phyloP scores from a whole-genome alignment of 2,888 invertebrate genomes.

The Acleris literana region DNA sequence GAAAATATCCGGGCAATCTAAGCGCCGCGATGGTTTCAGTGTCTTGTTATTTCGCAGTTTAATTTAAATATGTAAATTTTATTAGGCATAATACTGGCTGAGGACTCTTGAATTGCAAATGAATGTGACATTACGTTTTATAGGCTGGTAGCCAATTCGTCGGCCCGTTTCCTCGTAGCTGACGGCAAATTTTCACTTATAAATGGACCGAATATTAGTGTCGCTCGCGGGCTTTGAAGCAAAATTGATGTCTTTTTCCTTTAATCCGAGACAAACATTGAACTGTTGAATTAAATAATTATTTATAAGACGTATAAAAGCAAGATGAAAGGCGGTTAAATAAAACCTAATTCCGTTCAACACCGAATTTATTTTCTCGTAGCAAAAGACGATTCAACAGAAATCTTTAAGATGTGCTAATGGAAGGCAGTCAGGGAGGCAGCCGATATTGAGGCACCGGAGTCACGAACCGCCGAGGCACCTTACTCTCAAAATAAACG shows the following conservation, averaged over 20 bases:
- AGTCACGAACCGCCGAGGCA: constrained; percentile 30
- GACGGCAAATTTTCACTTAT: constrained; percentile 79
- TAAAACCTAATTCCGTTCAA: constrained; percentile 56
- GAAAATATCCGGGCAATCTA: constrained; percentile 62
- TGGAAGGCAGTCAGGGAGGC: constrained; percentile 46
- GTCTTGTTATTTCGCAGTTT: constrained; percentile 82
- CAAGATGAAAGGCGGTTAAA: constrained; percentile 50
- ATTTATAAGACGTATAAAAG: constrained; percentile 28
- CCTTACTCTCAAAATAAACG: constrained; percentile 45
- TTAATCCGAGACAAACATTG: constrained; percentile 25
- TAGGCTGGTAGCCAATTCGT: constrained; percentile 81
- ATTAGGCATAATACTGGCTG: constrained; percentile 82
- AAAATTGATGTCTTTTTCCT: constrained; percentile 23
- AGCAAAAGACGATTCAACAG: constrained; percentile 58
- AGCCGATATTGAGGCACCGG: constrained; percentile 47
- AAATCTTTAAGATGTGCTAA: constrained; percentile 70
- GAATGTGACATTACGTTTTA: constrained; percentile 82
- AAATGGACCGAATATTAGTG: constrained; percentile 62
- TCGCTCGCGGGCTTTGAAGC: constrained; percentile 48
- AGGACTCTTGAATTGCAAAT: constrained; percentile 83
- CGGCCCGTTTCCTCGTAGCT: constrained; percentile 71
- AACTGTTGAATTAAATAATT: constrained; percentile 25
- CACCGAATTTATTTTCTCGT: constrained; percentile 59
- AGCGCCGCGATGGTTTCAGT: constrained; percentile 69
- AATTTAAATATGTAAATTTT: constrained; percentile 84